Percentiles rank a stretch among this genome's conserved stretches.
These are phyloP conservation scores for Lagria hirta DNA, from an alignment of 2,888 invertebrate species.

Conservation along the genomic window DNA sequence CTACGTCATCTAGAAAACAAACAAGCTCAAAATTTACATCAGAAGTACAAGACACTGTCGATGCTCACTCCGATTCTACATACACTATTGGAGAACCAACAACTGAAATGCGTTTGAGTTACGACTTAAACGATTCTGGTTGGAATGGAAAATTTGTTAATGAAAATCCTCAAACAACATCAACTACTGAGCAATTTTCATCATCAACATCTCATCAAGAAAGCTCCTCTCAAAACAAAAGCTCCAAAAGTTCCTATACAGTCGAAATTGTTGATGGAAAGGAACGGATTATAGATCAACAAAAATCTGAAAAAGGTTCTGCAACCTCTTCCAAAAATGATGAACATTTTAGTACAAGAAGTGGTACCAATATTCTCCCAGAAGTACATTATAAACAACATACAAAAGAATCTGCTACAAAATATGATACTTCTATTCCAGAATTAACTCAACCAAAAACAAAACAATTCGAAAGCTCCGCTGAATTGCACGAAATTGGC, in stretches of 20 bases:
- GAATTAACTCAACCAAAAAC: slow-evolving; percentile 51
- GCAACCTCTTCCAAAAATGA: slow-evolving; percentile 47
- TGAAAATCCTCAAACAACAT: slow-evolving; percentile 52
- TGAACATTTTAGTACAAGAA: slow-evolving; percentile 59
- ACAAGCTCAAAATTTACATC: no score
- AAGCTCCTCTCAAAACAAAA: slow-evolving; percentile 60
- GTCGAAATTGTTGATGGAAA: slow-evolving; percentile 68
- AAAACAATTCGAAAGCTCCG: slow-evolving; percentile 55
- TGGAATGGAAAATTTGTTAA: slow-evolving; percentile 56
- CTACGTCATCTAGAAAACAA: no score
- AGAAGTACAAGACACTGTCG: slow-evolving; percentile 34
- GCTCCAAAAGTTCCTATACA: slow-evolving; percentile 65
- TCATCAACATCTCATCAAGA: slow-evolving; percentile 56
- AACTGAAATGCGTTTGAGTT: slow-evolving; percentile 47
- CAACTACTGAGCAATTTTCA: no score
- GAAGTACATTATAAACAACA: slow-evolving; percentile 59
- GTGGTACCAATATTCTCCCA: slow-evolving; percentile 62
- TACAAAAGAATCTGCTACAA: slow-evolving; percentile 59
- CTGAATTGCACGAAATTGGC: slow-evolving; percentile 53
- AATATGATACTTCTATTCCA: slow-evolving; percentile 60
- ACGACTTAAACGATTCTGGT: slow-evolving; percentile 52
- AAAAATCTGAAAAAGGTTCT: slow-evolving; percentile 58
- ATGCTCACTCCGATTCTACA: slow-evolving; percentile 45
- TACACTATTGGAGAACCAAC: slow-evolving; percentile 53
- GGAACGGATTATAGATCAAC: slow-evolving; percentile 62